Conservation (phyloP, 1,140 invertebrate genomes). For the Drosophila persimilis region DNA sequence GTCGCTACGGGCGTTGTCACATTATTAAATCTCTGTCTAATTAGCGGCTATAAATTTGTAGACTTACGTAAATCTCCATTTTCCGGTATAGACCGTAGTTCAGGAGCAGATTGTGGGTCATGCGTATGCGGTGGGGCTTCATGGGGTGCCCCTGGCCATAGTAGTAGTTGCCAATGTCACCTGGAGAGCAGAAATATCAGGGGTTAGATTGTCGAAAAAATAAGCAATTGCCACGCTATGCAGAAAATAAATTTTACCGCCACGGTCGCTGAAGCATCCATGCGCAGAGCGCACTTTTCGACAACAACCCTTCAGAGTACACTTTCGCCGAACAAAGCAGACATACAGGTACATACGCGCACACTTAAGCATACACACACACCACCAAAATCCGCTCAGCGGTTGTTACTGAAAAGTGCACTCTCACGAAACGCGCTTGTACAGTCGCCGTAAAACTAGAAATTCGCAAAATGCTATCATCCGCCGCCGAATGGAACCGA, state of each 20-base stretch:
- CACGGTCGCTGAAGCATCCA: slow-evolving; percentile 53
- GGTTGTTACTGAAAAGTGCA: slow-evolving; percentile 54
- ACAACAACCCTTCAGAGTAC: slow-evolving; percentile 23
- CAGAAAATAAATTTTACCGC: slow-evolving; percentile 62
- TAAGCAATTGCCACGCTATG: slow-evolving; percentile 51
- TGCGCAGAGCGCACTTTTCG: slow-evolving; percentile 42
- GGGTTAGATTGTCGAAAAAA: slow-evolving; percentile 1
- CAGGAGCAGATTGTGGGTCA: slow-evolving; percentile 99
- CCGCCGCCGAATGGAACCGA: not conserved
- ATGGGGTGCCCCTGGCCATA: slow-evolving; percentile 99
- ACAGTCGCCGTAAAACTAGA: slow-evolving; percentile 77
- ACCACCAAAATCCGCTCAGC: slow-evolving; percentile 23
- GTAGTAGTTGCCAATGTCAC: slow-evolving; percentile 99
- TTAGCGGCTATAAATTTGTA: slow-evolving; percentile 4
- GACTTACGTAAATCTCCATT: slow-evolving; percentile 99
- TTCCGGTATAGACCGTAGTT: slow-evolving; percentile 99
- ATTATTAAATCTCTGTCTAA: slow-evolving; percentile 2
- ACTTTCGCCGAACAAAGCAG: slow-evolving; percentile 60
- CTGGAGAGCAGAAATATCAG: slow-evolving; percentile 84
- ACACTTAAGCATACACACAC: slow-evolving; percentile 25
- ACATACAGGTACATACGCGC: slow-evolving; percentile 64
- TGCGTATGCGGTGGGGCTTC: slow-evolving; percentile 99
- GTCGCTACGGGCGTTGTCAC: slow-evolving; percentile 87
- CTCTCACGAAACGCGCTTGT: slow-evolving; percentile 60
- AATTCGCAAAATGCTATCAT: slow-evolving; percentile 46